These are phyloP conservation scores for Drosophila kikkawai DNA, from an alignment of 1,140 invertebrate genomes.

Conservation along the genomic window DNA sequence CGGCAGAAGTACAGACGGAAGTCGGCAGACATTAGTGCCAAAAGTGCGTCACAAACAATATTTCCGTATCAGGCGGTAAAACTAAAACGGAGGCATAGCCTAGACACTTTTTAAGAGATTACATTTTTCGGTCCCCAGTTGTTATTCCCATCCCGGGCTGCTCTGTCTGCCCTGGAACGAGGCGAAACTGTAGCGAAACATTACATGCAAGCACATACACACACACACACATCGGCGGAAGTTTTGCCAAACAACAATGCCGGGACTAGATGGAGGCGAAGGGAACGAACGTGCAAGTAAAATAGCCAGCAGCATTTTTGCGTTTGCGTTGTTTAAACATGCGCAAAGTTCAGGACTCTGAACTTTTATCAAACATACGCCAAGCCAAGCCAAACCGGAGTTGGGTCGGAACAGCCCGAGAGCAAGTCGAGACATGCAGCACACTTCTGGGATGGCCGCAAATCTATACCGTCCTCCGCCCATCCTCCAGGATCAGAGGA, in stretches of 20 bases:
- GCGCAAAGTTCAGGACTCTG: constrained; percentile 81
- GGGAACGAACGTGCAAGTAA: constrained; percentile 68
- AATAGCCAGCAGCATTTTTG: constrained; percentile 84
- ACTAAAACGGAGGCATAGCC: constrained; percentile 68
- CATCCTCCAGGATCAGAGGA: constrained; percentile 10
- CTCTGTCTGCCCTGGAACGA: constrained; percentile 24
- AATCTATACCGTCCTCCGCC: constrained; percentile 16
- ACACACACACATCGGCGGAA: constrained; percentile 42
- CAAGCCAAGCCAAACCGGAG: constrained; percentile 37
- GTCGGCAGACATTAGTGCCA: constrained; percentile 80
- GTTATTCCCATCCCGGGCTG: constrained; percentile 2
- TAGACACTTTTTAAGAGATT: constrained; percentile 83
- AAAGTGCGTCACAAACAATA: constrained; percentile 82
- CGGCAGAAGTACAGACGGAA: constrained; percentile 67
- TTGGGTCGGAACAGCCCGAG: constrained; percentile 15
- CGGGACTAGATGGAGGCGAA: constrained; percentile 1
- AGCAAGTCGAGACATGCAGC: constrained; percentile 45
- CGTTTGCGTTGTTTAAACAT: constrained; percentile 84
- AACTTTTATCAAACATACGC: constrained; percentile 83
- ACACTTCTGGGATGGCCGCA: constrained; percentile 36
- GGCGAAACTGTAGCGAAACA: constrained; percentile 70
- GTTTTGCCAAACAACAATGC: constrained; percentile 72
- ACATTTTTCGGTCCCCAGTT: constrained; percentile 68
- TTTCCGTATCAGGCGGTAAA: constrained; percentile 71
- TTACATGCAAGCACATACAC: constrained; percentile 54